Base-by-base conservation (phyloP, 2,797 vertebrate species). In the Dallia pectoralis region DNA sequence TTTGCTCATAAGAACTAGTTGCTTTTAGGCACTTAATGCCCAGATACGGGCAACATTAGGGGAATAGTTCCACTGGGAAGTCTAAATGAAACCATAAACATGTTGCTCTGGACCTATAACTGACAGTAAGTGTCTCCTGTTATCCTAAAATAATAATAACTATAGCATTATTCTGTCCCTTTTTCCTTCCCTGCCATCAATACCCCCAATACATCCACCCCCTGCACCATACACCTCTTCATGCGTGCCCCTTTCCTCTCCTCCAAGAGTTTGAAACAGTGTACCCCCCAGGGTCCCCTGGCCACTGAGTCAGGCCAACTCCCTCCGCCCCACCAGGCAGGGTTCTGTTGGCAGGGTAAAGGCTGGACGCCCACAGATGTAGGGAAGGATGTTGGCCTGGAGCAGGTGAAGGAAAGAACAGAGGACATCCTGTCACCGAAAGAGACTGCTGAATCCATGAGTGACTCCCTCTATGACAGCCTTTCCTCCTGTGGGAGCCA, bases 401-500 rank as follows among this genome's bases (percentile, higher is more conserved):
- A 92, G 0, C 86, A 80, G 25, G 91, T 88, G 8, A 86, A 87
- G 77, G 91, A 92, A 0, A 85, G 85, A n/a, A 86, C 89, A 0
- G 85, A 86, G 8, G 84, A 83, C 63, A 62, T 79, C 48, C 78
- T 85, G 32, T 87, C 83, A 49, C 82, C 80, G 2, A 85, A 84
- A 77, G 94, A 95, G 72, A 94, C 93, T 78, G 93, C 94, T 0
- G 95, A 95, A 73, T 95, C 94, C 4, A 92, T 95, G 70, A 95
- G 94, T 2, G 95, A 95, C 72, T 95, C 95, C 0, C 91, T 95
- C 71, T 95, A 95, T 16, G 94, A 95, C 87, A 94, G 94, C 15
- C 90, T 95, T 4, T 95, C 94, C 15, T 95, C 95, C 67, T 95
- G 95, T 22, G 94, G 94, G 74, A 95, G 95, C 85, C 95, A 95